Conservation (phyloP, 1,140 invertebrate species). For the Amyelois transitella region DNA sequence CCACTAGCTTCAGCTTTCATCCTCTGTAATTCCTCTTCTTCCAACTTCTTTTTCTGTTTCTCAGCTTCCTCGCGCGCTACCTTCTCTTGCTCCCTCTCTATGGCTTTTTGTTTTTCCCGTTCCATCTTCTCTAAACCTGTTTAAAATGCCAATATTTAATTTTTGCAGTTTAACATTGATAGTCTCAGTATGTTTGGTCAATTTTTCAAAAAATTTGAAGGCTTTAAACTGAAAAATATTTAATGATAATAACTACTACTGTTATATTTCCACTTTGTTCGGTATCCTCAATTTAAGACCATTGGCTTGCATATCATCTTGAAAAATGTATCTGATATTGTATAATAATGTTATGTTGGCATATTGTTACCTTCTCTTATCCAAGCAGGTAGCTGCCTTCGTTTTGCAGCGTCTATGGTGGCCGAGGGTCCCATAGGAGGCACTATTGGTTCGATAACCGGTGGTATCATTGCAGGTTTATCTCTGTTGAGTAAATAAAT, state of each 20-base stretch:
- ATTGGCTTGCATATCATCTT: not conserved
- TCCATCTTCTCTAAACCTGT: conserved; percentile 96
- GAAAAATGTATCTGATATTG: not conserved
- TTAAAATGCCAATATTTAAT: conserved; percentile 3
- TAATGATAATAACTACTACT: too few species aligned
- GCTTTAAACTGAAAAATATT: too few species aligned
- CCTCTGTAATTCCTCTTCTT: conserved; percentile 76
- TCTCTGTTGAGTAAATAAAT: conserved; percentile 36
- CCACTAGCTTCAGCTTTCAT: conserved; percentile 71
- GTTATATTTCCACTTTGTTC: too few species aligned
- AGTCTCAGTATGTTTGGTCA: too few species aligned
- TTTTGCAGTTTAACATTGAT: not conserved
- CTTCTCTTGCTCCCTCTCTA: conserved; percentile 84
- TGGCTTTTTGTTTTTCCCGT: conserved; percentile 91
- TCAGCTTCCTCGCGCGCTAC: conserved; percentile 78
- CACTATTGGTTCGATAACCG: conserved; percentile 42
- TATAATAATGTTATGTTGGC: not conserved
- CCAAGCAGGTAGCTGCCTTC: conserved; percentile 95
- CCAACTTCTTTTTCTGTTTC: conserved; percentile 76
- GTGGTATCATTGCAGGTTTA: conserved; percentile 40
- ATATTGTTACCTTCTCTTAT: conserved; percentile 84
- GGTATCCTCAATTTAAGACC: too few species aligned
- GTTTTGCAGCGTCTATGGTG: conserved; percentile 88
- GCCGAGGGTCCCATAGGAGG: conserved; percentile 28
- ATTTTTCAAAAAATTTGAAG: too few species aligned